Base-by-base conservation (phyloP, 2,888 invertebrate genomes). In the Euclidia mi region DNA sequence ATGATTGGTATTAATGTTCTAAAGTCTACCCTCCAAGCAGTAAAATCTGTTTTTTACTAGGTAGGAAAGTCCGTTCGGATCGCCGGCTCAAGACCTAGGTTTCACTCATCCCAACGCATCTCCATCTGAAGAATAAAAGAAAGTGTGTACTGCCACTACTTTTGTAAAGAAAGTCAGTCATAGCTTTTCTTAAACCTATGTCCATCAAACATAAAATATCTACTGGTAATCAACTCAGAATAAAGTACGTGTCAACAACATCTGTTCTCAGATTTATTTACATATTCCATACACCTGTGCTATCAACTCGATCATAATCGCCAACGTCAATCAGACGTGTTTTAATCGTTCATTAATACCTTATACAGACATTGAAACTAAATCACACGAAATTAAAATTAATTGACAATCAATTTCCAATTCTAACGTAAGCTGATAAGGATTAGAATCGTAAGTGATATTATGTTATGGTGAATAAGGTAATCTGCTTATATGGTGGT, bases 401-500 rank as follows among this genome's bases (percentile, higher is more conserved):
- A 6, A 42, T 38, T 28, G 4, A 6, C 42, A 63, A 28, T 48
- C 38, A 14, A 71, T 59, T 65, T 15, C 51, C 35, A 58, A 59
- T 53, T 60, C 48, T 71, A 65, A 47, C 32, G 32, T 3, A 25
- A 45, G 2, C 15, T 1, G 0, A 58, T 69, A 65, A 49, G 56
- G 72, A 61, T 67, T 42, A 61, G 29, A 62, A 64, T 72, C 45
- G 44, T 20, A 4, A 10, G 14, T 20, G 25, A 32, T 11, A 46
- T 34, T 43, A 55, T 20, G 56, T 59, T 65, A 58, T 43, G 62
- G 45, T 69, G 72, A 78, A 78, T 79, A 78, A 77, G 69, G 71
- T 71, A 76, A n/a, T 81, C 67, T 72, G 47, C 79, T 72, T 76
- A 76, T 76, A 84, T 65, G 81, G 81, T 25, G 41, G 25, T 78